phyloP scores from a whole-genome alignment of 2,797 vertebrate species.

The Adrianichthys oophorus region DNA sequence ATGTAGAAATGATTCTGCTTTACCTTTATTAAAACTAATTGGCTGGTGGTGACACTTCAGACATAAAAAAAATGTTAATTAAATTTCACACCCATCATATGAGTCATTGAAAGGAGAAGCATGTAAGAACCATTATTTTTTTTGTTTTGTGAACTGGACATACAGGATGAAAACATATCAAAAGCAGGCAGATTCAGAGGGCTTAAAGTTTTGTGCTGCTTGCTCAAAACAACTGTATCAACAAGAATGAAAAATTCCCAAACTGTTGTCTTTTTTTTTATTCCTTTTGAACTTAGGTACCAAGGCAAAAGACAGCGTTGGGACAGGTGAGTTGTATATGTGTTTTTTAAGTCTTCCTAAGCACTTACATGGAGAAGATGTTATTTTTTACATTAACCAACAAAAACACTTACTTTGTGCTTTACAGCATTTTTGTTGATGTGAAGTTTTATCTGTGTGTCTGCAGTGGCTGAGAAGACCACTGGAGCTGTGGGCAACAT shows the following conservation, averaged over 20 bases:
- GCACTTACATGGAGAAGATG: background rate
- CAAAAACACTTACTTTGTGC: conserved; percentile 24
- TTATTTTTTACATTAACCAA: no score
- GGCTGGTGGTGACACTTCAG: background rate
- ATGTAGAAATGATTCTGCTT: background rate
- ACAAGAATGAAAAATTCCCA: background rate
- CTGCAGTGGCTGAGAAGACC: conserved; percentile 95
- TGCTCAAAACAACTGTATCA: background rate
- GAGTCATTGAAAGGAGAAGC: conserved; percentile 1
- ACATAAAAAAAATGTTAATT: conserved; percentile 2
- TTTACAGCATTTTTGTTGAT: conserved; percentile 13
- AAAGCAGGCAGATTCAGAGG: background rate
- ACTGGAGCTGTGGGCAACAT: conserved; percentile 95
- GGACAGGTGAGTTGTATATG: conserved; percentile 83
- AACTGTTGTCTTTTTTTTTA: conserved; percentile 10
- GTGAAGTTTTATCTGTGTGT: conserved; percentile 19
- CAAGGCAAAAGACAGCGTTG: conserved; percentile 96
- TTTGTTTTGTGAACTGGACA: background rate
- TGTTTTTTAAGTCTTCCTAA: conserved; percentile 10
- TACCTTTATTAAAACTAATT: conserved; percentile 6
- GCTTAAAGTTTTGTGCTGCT: background rate
- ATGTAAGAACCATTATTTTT: background rate
- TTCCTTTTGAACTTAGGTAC: conserved; percentile 80
- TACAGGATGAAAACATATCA: background rate
- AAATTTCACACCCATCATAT: conserved; percentile 2